These are phyloP conservation scores for Plutomurus gul DNA, from an alignment of 1,140 invertebrate species.

Conservation along the genomic window DNA sequence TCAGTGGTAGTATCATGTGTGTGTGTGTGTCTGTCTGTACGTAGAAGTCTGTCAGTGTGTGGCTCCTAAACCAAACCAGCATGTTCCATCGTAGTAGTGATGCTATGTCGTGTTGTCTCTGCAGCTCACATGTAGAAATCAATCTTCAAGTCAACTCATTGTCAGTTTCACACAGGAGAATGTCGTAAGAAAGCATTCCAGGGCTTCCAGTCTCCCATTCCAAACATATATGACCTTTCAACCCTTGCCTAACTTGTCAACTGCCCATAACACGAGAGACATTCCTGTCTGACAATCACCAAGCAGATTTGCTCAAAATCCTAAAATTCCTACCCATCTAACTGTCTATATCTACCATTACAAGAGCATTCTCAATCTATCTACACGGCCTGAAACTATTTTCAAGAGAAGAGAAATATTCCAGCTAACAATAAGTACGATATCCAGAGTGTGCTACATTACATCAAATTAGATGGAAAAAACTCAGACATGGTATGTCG, in stretches of 20 bases:
- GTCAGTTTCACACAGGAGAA: constrained; percentile 8
- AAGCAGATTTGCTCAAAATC: constrained; percentile 38
- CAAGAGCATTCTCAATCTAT: not conserved
- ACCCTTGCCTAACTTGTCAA: constrained; percentile 49
- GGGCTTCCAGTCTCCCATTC: constrained; percentile 21
- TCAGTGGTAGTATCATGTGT: not conserved
- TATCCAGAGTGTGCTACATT: not conserved
- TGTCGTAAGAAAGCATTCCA: constrained; percentile 23
- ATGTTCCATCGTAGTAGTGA: not conserved
- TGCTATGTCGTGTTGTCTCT: not conserved
- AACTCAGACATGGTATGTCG: no score
- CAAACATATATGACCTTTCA: constrained; percentile 45
- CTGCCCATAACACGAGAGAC: constrained; percentile 40
- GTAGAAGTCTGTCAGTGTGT: no score
- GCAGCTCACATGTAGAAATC: constrained; percentile 22
- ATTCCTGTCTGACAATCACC: constrained; percentile 32
- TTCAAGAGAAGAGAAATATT: not conserved
- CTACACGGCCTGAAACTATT: not conserved
- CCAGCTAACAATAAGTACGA: no score
- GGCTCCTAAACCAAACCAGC: not conserved
- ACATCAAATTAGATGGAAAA: not conserved
- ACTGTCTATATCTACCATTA: constrained; percentile 20
- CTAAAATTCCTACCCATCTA: not conserved
- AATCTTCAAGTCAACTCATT: constrained; percentile 29
- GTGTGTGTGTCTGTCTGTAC: no score